A percentile compares a stretch with the other conserved stretches of the same genome.
These are phyloP conservation scores for Anthonomus grandis DNA, from an alignment of 1,140 invertebrate genomes.

Conservation along the genomic window DNA sequence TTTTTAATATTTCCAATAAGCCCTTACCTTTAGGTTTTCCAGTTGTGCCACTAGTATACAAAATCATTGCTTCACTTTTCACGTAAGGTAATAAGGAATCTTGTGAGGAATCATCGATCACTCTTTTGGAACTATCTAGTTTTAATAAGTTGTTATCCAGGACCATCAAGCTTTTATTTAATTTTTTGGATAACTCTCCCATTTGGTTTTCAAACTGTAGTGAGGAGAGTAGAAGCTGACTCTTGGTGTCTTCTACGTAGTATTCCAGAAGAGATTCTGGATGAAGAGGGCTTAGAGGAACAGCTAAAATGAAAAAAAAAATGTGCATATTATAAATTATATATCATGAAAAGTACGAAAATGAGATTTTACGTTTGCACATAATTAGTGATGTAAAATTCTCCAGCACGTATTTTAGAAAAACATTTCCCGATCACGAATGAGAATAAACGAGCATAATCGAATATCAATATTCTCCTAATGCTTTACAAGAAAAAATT, in stretches of 20 bases:
- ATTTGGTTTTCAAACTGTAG: slow-evolving; percentile 60
- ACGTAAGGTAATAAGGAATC: slow-evolving; percentile 53
- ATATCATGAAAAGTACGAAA: no score
- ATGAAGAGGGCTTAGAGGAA: slow-evolving; percentile 64
- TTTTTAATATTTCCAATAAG: not conserved
- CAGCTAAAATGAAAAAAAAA: slow-evolving; percentile 54
- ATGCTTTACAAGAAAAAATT: no score
- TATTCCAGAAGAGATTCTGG: slow-evolving; percentile 70
- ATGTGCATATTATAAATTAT: not conserved
- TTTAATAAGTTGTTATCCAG: slow-evolving; percentile 56
- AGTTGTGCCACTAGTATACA: slow-evolving; percentile 87
- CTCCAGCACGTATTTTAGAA: no score
- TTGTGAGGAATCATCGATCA: slow-evolving; percentile 8
- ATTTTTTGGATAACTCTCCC: slow-evolving; percentile 56
- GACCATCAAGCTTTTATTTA: slow-evolving; percentile 57
- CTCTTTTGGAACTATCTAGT: slow-evolving; percentile 46
- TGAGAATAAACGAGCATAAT: no score
- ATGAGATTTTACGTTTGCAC: no score
- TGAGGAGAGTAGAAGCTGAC: slow-evolving; percentile 66
- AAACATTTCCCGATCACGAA: no score
- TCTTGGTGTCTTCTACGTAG: slow-evolving; percentile 69
- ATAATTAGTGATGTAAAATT: no score
- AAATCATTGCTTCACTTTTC: slow-evolving; percentile 68
- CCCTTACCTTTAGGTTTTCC: slow-evolving; percentile 68
- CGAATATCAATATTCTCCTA: no score